Evolutionary conservation across 1,140 invertebrate genomes (phyloP).

Genomic region (Heliothis virescens): DNA sequence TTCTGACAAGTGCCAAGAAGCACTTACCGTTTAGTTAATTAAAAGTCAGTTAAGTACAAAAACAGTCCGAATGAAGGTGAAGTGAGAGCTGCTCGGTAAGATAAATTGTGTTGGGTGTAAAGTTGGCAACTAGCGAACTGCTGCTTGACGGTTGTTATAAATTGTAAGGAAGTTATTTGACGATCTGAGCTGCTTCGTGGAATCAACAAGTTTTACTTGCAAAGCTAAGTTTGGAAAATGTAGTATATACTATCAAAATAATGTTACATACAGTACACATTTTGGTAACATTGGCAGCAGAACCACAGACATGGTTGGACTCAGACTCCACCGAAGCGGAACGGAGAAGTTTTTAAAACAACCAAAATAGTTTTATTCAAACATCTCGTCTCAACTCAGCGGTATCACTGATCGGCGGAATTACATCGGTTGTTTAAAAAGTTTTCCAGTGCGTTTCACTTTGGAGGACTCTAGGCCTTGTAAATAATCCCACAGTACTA

Average conservation of each 20-base stretch:
- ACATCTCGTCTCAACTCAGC: too few species aligned
- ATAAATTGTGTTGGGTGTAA: conserved; percentile 24
- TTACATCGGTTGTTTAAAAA: too few species aligned
- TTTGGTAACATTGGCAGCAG: too few species aligned
- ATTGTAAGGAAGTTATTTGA: conserved; percentile 3
- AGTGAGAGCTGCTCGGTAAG: conserved; percentile 9
- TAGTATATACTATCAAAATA: not conserved
- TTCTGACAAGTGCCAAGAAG: conserved; percentile 38
- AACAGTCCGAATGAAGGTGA: conserved; percentile 38
- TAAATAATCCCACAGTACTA: too few species aligned
- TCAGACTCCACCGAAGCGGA: too few species aligned
- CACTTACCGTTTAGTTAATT: conserved; percentile 44
- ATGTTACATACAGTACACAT: not conserved
- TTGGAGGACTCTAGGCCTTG: too few species aligned
- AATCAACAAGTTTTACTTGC: conserved; percentile 30
- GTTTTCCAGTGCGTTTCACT: too few species aligned
- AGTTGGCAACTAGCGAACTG: conserved; percentile 24
- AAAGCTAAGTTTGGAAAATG: not conserved
- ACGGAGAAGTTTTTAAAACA: too few species aligned
- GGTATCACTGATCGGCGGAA: too few species aligned
- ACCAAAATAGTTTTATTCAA: too few species aligned
- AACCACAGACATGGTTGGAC: too few species aligned
- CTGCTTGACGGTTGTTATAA: conserved; percentile 8
- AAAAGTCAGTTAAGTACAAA: conserved; percentile 45
- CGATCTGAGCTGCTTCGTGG: conserved; percentile 4